A percentile compares a stretch with the other conserved stretches of the same genome.
Evolutionary conservation across 2,797 vertebrate genomes (phyloP).

Genomic region (Selene dorsalis): DNA sequence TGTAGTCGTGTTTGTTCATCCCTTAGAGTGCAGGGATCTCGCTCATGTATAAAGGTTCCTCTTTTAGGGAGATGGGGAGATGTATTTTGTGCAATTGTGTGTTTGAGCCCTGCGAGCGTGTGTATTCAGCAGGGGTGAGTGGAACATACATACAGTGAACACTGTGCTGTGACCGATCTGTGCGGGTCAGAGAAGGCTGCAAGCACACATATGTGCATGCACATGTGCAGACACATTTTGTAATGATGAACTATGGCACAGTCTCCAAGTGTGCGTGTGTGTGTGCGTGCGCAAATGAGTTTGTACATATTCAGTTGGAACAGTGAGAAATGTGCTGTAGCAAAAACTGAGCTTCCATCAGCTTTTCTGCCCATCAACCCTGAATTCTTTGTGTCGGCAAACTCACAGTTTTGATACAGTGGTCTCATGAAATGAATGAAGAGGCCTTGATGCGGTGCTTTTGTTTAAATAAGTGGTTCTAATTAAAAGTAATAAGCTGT

Average conservation of each 20-base stretch:
- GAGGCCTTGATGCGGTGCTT: constrained; percentile 26
- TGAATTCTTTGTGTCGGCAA: background rate
- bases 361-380: background rate
- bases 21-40: constrained; percentile 5
- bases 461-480: constrained; percentile 35
- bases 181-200: constrained; percentile 26
- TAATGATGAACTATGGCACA: constrained; percentile 40
- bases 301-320: background rate
- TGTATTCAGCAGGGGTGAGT: constrained; percentile 57
- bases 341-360: constrained; percentile 6
- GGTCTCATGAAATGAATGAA: constrained; percentile 41
- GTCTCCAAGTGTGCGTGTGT: constrained; percentile 2
- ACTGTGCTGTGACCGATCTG: constrained; percentile 37
- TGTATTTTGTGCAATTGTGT: constrained; percentile 14
- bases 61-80: constrained; percentile 19
- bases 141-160: constrained; percentile 48
- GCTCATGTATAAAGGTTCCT: constrained; percentile 22
- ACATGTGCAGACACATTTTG: background rate
- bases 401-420: constrained; percentile 11
- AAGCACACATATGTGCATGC: constrained; percentile 16
- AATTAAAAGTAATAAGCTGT: constrained; percentile 56
- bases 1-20: constrained; percentile 1
- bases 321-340: background rate
- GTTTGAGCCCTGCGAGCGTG: constrained; percentile 20
- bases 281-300: background rate